Percentiles rank a stretch among this genome's conserved stretches.
These are phyloP conservation scores for Poliocrania exsul DNA, from an alignment of 2,797 vertebrate species.

Conservation along the genomic window DNA sequence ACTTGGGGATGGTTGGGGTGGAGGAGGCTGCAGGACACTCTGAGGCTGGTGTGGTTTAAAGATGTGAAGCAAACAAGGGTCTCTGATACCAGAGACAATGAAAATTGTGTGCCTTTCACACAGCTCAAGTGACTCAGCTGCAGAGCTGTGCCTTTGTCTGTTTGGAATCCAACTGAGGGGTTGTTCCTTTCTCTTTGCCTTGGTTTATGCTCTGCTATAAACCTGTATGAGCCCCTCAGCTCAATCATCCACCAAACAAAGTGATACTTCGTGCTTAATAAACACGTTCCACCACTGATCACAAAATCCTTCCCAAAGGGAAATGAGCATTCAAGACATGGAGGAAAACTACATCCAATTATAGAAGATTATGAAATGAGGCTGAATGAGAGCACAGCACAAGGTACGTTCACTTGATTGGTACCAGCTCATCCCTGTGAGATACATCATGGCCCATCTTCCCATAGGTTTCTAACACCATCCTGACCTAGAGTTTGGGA, in stretches of 20 bases:
- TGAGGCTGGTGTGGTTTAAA: not conserved
- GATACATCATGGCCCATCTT: not conserved
- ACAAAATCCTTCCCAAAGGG: not conserved
- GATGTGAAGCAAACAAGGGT: not conserved
- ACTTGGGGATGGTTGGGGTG: not conserved
- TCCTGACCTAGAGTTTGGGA: not conserved
- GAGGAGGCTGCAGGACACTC: not conserved
- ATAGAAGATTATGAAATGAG: not conserved
- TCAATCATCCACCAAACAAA: constrained; percentile 7
- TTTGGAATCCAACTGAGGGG: not conserved
- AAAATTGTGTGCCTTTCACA: not conserved
- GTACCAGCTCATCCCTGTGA: not conserved
- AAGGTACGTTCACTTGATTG: not conserved
- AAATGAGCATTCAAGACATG: not conserved
- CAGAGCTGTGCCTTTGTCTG: not conserved
- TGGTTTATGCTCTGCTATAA: not conserved
- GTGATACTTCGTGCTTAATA: not conserved
- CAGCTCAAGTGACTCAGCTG: not conserved
- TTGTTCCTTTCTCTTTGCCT: not conserved
- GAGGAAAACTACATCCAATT: not conserved
- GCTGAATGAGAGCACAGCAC: not conserved
- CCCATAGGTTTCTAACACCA: not conserved
- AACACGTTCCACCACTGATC: not conserved
- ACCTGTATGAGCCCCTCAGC: not conserved
- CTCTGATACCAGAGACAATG: not conserved